A percentile compares a stretch with the other conserved stretches of the same genome.
These are phyloP conservation scores for Drosophila prosaltans DNA, from an alignment of 1,140 invertebrate genomes.

Conservation along the genomic window DNA sequence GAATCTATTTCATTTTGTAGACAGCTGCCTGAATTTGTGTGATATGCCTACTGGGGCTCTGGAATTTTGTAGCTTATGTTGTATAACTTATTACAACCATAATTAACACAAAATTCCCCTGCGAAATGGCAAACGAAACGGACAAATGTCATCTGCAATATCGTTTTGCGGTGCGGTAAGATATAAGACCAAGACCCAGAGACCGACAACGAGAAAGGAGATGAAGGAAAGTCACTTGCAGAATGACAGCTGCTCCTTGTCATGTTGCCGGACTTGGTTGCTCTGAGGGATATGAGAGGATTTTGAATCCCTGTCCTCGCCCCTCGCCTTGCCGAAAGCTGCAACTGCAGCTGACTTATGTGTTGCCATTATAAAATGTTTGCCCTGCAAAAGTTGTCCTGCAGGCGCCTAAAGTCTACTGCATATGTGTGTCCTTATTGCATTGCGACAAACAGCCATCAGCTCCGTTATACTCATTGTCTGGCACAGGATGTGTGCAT, in stretches of 20 bases:
- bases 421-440: conserved; percentile 36
- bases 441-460: conserved; percentile 16
- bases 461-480: conserved; percentile 2
- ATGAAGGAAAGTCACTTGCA: not conserved
- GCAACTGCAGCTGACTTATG: conserved; percentile 46
- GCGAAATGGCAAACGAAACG: conserved; percentile 38
- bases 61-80: conserved; percentile 16
- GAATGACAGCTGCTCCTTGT: conserved; percentile 47
- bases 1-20: conserved; percentile 14
- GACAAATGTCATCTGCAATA: conserved; percentile 61
- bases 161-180: conserved; percentile 42
- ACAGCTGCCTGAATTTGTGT: not conserved
- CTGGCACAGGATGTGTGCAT: too few species aligned
- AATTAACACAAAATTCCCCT: conserved; percentile 60
- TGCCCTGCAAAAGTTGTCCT: conserved; percentile 61
- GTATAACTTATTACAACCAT: conserved; percentile 61
- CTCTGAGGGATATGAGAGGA: conserved; percentile 31
- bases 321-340: not conserved
- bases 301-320: not conserved
- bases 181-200: not conserved
- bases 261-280: conserved; percentile 50
- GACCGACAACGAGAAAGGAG: too few species aligned
- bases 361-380: conserved; percentile 73
- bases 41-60: not conserved
- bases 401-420: conserved; percentile 14